Base-by-base conservation (phyloP, 2,797 vertebrate genomes). In the Bradypodion ventrale region DNA sequence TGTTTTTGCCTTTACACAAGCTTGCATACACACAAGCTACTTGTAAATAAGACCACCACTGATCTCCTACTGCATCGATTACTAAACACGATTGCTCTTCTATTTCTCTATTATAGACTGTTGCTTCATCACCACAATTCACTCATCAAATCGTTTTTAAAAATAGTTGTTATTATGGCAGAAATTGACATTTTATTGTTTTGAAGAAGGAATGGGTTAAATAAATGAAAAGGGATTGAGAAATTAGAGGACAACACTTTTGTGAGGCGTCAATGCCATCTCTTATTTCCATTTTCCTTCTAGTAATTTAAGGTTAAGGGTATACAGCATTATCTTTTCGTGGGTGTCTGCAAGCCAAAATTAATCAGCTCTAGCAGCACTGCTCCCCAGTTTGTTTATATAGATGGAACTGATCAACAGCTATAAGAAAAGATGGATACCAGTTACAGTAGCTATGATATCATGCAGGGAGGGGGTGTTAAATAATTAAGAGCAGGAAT, bases 21-120 rank as follows among this genome's bases (percentile, higher is more conserved):
- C 77, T 94, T 94, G 91, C 87, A 92, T 95, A 93, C 94, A 92
- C 92, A 95, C 91, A 90, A 95, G 88, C 62, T 32, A 92, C 89
- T 91, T 86, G 84, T 93, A 94, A 95, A 94, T 95, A 94, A 93
- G 90, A 87, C 93, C 93, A 42, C 37, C 23, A 27, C 63, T 81
- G 84, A 8, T 25, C 86, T 87, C 83, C 84, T 85, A 83, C 85
- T 83, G 87, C 63, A 37, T 9, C 5, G 72, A 52, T n/a, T 69
- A 27, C 72, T 68, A 44, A 83, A 80, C 42, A 52, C 83, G 59
- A 84, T n/a, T 82, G 85, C 70, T 80, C 85, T 81, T 86, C 84
- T 66, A 69, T 85, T 85, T 19, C 2, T 46, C 37, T 0, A 3
- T 80, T 74, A 32, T 69, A 89, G 78, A 77, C 65, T 49, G 40